phyloP scores from a whole-genome alignment of 2,888 invertebrate genomes.

The Amphimallon solstitiale region DNA sequence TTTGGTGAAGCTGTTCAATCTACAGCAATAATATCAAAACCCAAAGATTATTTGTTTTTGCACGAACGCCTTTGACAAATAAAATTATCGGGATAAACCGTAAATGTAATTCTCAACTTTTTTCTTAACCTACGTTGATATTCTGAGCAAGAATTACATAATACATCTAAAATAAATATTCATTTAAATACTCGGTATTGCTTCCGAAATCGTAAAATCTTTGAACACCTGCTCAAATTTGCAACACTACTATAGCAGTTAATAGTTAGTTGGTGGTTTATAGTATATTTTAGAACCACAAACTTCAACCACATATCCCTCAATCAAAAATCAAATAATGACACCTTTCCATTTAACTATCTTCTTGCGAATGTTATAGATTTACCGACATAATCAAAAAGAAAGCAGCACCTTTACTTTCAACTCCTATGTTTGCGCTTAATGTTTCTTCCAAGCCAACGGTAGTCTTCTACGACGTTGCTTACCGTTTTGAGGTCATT shows the following conservation, averaged over 20 bases:
- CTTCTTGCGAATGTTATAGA: too few species aligned
- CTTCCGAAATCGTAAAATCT: slow-evolving; percentile 96
- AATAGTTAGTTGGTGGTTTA: slow-evolving; percentile 83
- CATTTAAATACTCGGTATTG: slow-evolving; percentile 88
- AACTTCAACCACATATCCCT: slow-evolving; percentile 98
- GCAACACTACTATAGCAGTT: slow-evolving; percentile 86
- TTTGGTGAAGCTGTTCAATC: slow-evolving; percentile 94
- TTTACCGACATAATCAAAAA: too few species aligned
- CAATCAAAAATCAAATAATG: too few species aligned
- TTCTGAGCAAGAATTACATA: slow-evolving; percentile 79
- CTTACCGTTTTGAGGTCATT: too few species aligned
- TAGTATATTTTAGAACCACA: slow-evolving; percentile 92
- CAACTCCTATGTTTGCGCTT: too few species aligned
- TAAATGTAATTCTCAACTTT: slow-evolving; percentile 71
- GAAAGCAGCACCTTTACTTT: too few species aligned
- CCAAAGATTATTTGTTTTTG: slow-evolving; percentile 78
- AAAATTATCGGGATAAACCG: slow-evolving; percentile 86
- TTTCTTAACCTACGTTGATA: slow-evolving; percentile 75
- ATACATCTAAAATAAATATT: slow-evolving; percentile 79
- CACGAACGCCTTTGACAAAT: slow-evolving; percentile 93
- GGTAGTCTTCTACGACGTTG: too few species aligned
- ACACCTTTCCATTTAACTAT: too few species aligned
- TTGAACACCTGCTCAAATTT: slow-evolving; percentile 84
- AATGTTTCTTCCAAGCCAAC: too few species aligned
- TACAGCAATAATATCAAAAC: slow-evolving; percentile 91